phyloP scores from a whole-genome alignment of 1,140 invertebrate species.

The Fopius arisanus region DNA sequence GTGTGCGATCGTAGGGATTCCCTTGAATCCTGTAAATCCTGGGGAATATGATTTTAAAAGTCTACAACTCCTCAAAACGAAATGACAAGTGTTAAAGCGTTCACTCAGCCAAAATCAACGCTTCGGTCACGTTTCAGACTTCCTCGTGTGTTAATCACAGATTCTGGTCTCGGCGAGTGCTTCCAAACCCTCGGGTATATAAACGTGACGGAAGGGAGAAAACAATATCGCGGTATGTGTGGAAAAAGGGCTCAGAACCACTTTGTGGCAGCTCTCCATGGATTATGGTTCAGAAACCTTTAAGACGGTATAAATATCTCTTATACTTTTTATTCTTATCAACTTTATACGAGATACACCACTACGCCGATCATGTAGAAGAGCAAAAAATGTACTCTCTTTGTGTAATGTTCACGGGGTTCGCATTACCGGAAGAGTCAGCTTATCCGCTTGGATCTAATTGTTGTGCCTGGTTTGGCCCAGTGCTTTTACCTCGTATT shows the following conservation, averaged over 20 bases:
- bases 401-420: constrained; percentile 40
- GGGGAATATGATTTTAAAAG: no score
- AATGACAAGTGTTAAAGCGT: background rate
- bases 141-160: constrained; percentile 19
- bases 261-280: constrained; percentile 18
- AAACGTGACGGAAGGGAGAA: constrained; percentile 28
- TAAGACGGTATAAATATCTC: constrained; percentile 25
- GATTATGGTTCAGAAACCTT: constrained; percentile 24
- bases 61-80: background rate
- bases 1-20: no score
- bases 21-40: no score
- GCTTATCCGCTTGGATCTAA: constrained; percentile 49
- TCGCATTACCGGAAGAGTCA: constrained; percentile 51
- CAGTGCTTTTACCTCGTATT: constrained; percentile 30
- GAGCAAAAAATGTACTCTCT: background rate
- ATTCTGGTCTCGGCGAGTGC: constrained; percentile 25
- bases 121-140: constrained; percentile 16
- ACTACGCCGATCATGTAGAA: background rate
- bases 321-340: constrained; percentile 2
- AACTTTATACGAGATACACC: background rate
- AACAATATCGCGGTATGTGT: constrained; percentile 22
- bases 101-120: background rate
- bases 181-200: background rate
- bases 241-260: constrained; percentile 7
- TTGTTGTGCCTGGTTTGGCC: constrained; percentile 47